Conservation (phyloP, 2,888 invertebrate species). For the Fragum sueziense region DNA sequence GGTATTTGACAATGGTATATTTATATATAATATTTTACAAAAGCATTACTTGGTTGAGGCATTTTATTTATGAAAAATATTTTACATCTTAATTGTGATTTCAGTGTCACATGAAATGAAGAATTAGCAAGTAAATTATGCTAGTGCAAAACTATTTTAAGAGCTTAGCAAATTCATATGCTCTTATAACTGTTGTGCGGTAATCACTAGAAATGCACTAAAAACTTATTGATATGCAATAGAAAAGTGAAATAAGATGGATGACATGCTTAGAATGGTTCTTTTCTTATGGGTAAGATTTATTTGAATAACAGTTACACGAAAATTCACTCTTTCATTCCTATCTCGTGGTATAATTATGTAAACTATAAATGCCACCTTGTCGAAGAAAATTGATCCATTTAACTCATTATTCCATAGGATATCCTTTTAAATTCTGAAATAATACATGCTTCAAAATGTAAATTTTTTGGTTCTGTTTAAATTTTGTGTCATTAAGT, state of each 20-base stretch:
- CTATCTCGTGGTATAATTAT: slow-evolving; percentile 49
- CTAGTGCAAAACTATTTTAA: too few species aligned
- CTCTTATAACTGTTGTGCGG: too few species aligned
- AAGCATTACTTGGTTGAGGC: too few species aligned
- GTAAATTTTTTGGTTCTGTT: slow-evolving; percentile 37
- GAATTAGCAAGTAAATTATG: too few species aligned
- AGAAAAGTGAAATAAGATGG: slow-evolving; percentile 3
- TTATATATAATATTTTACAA: too few species aligned
- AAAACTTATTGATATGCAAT: slow-evolving; percentile 16
- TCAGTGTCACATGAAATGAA: too few species aligned
- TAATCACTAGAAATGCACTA: neutral
- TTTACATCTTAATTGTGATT: too few species aligned
- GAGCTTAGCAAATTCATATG: too few species aligned
- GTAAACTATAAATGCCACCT: slow-evolving; percentile 49
- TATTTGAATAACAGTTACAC: slow-evolving; percentile 40
- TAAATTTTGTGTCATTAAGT: slow-evolving; percentile 50
- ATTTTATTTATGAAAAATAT: too few species aligned
- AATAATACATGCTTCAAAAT: slow-evolving; percentile 49
- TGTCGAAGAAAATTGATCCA: slow-evolving; percentile 56
- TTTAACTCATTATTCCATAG: slow-evolving; percentile 46
- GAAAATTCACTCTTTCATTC: slow-evolving; percentile 45
- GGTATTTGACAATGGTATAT: too few species aligned
- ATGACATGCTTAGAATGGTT: slow-evolving; percentile 17
- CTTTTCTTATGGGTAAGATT: slow-evolving; percentile 37
- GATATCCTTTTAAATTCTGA: slow-evolving; percentile 49